Percentiles rank a stretch among this genome's conserved stretches.
Conservation (phyloP, 2,888 invertebrate species). For the Cenopis cana region DNA sequence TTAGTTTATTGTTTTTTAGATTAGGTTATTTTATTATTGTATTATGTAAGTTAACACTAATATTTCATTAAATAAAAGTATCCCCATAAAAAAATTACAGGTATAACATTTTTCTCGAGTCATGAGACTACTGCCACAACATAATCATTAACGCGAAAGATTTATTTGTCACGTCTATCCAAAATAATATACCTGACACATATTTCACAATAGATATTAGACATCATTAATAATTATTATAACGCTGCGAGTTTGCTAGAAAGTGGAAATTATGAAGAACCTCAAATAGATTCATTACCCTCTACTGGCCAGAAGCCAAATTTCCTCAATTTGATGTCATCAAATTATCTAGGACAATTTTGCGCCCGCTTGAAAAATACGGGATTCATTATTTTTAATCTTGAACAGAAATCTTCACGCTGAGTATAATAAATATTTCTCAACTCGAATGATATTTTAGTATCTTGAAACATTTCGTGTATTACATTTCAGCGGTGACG, state of each 20-base stretch:
- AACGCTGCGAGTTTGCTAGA: constrained; percentile 29
- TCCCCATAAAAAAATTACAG: too few relatives aligned
- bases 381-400: constrained; percentile 76
- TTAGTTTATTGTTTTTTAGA: too few relatives aligned
- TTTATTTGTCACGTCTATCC: constrained; percentile 4
- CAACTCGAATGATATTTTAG: constrained; percentile 61
- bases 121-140: neutral
- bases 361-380: constrained; percentile 76
- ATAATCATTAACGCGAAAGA: neutral
- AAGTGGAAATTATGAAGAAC: constrained; percentile 56
- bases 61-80: too few relatives aligned
- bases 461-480: constrained; percentile 49
- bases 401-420: constrained; percentile 65
- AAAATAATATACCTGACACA: constrained; percentile 14
- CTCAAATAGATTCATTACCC: constrained; percentile 69
- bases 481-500: constrained; percentile 45
- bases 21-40: too few relatives aligned
- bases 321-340: constrained; percentile 75
- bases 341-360: constrained; percentile 82
- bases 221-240: constrained; percentile 29
- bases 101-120: neutral
- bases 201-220: constrained; percentile 20
- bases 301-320: constrained; percentile 71
- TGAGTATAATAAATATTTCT: constrained; percentile 62
- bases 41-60: too few relatives aligned